Percentiles rank a stretch among this genome's conserved stretches.
Conservation (phyloP, 2,888 invertebrate species). For the Tuberolachnus salignus region DNA sequence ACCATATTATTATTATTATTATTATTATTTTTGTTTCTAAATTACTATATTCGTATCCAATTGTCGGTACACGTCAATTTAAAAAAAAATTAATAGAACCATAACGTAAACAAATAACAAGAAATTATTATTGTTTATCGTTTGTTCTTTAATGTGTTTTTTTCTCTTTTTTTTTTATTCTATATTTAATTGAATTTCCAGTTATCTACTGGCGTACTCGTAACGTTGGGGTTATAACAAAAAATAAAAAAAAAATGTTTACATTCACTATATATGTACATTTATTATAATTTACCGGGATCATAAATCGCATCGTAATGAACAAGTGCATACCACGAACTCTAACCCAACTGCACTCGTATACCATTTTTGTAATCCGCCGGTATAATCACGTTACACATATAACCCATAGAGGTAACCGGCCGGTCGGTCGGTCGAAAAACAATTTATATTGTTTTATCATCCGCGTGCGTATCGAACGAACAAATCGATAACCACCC, state of each 20-base stretch:
- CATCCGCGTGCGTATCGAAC: not conserved
- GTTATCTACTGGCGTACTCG: not conserved
- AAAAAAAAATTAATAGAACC: no score
- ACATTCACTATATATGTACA: not conserved
- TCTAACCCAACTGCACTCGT: conserved; percentile 4
- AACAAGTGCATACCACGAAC: not conserved
- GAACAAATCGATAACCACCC: conserved; percentile 22
- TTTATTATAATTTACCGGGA: conserved; percentile 8
- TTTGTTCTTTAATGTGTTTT: no score
- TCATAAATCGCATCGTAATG: conserved; percentile 20
- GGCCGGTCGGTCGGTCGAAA: no score
- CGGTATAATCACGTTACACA: conserved; percentile 11
- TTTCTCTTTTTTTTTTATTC: not conserved
- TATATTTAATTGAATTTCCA: not conserved
- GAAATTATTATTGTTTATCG: no score
- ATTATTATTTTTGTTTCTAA: no score
- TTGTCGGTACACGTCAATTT: no score
- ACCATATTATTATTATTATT: no score
- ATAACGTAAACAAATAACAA: no score
- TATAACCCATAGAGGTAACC: no score
- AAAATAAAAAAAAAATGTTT: no score
- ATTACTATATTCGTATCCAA: no score
- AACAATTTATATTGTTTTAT: not conserved
- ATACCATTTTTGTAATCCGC: not conserved
- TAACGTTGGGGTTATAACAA: not conserved